phyloP scores from a whole-genome alignment of 2,888 invertebrate genomes.

The Chloroclysta siterata region DNA sequence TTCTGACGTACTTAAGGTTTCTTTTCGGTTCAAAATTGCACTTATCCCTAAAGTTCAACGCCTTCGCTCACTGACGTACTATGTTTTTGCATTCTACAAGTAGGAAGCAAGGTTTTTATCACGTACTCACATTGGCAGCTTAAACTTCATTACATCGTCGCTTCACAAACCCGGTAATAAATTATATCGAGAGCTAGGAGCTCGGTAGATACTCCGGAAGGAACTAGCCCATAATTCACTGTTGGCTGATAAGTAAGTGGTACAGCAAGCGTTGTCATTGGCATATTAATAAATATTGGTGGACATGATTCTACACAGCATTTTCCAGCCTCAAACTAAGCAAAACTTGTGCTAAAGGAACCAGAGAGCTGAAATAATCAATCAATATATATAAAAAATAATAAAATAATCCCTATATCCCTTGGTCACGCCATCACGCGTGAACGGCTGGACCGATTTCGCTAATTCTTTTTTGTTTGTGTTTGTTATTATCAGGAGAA shows the following conservation, averaged over 20 bases:
- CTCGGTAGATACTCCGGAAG: constrained; percentile 8
- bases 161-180: constrained; percentile 13
- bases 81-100: constrained; percentile 11
- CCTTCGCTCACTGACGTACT: constrained; percentile 34
- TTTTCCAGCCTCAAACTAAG: background rate
- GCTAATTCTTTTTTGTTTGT: too few relatives aligned
- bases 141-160: background rate
- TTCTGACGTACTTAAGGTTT: background rate
- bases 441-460: too few relatives aligned
- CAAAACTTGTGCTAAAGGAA: too few relatives aligned
- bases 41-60: background rate
- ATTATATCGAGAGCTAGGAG: constrained; percentile 14
- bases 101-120: constrained; percentile 8
- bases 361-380: too few relatives aligned
- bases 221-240: constrained; percentile 10
- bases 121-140: background rate
- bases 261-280: background rate
- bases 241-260: constrained; percentile 10
- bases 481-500: too few relatives aligned
- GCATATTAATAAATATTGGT: background rate
- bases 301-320: too few relatives aligned
- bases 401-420: too few relatives aligned
- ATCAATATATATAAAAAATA: too few relatives aligned
- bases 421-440: too few relatives aligned
- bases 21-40: background rate